A percentile compares a stretch with the other conserved stretches of the same genome.
phyloP scores from a whole-genome alignment of 2,888 invertebrate species.

The Drosophila mimica region DNA sequence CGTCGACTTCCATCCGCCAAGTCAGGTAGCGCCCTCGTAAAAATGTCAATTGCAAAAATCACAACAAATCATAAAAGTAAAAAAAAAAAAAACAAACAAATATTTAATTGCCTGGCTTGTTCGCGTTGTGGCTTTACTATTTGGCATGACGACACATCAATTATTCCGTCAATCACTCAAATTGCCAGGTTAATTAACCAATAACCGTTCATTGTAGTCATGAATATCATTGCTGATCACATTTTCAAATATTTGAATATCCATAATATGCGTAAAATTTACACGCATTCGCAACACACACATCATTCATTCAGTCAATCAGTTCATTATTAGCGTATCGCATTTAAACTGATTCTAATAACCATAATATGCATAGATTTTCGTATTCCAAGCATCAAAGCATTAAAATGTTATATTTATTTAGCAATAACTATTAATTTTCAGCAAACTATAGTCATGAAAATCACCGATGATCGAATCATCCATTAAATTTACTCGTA shows the following conservation, averaged over 20 bases:
- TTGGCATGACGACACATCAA: constrained; percentile 35
- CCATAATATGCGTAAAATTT: neutral
- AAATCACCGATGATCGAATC: neutral
- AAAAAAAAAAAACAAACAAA: neutral
- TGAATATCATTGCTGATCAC: neutral
- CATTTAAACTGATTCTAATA: neutral
- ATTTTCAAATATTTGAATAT: neutral
- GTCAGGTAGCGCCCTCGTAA: constrained; percentile 60
- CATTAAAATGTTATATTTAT: neutral
- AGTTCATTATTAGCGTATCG: neutral
- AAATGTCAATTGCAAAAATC: constrained; percentile 72
- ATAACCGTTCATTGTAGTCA: neutral
- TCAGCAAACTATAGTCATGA: neutral
- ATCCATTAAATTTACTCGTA: neutral
- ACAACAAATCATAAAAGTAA: constrained; percentile 71
- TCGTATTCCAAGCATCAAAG: neutral
- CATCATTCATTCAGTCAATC: constrained; percentile 1
- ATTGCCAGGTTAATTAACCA: neutral
- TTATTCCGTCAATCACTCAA: constrained; percentile 37
- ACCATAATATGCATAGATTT: neutral
- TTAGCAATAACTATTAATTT: neutral
- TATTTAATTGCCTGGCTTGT: constrained; percentile 54
- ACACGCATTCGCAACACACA: neutral
- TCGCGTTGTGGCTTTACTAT: constrained; percentile 28
- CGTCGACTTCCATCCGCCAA: constrained; percentile 23